Conservation (phyloP, 2,888 invertebrate genomes). For the Philonicus albiceps region DNA sequence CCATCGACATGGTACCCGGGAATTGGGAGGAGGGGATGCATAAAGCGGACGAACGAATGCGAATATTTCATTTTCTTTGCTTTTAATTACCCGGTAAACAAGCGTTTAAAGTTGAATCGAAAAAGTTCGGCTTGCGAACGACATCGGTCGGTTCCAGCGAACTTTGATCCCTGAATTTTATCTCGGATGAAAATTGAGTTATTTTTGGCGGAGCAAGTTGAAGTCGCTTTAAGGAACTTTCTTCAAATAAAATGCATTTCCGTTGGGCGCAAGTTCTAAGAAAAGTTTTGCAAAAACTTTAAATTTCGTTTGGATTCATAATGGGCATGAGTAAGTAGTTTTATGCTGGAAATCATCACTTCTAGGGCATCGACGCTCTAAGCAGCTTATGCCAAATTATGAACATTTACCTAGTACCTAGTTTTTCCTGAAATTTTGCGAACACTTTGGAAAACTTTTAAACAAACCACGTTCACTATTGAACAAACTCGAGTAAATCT, state of each 20-base stretch:
- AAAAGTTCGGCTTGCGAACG: constrained; percentile 24
- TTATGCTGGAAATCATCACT: neutral
- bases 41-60: constrained; percentile 26
- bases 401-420: neutral
- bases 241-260: constrained; percentile 5
- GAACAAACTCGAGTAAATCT: neutral
- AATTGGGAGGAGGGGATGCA: neutral
- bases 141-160: neutral
- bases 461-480: neutral
- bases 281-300: neutral
- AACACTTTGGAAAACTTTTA: neutral
- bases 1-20: neutral
- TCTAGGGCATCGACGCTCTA: neutral
- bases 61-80: constrained; percentile 36
- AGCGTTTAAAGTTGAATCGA: constrained; percentile 28
- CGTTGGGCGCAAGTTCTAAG: neutral
- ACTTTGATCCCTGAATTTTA: constrained; percentile 2
- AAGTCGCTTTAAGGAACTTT: neutral
- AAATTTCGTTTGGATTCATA: neutral
- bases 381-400: neutral
- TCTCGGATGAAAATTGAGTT: constrained; percentile 32
- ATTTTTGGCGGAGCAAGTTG: neutral
- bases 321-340: neutral
- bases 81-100: constrained; percentile 37
- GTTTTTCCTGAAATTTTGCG: neutral